phyloP scores from a whole-genome alignment of 2,888 invertebrate genomes.

The Orthonevra nobilis region DNA sequence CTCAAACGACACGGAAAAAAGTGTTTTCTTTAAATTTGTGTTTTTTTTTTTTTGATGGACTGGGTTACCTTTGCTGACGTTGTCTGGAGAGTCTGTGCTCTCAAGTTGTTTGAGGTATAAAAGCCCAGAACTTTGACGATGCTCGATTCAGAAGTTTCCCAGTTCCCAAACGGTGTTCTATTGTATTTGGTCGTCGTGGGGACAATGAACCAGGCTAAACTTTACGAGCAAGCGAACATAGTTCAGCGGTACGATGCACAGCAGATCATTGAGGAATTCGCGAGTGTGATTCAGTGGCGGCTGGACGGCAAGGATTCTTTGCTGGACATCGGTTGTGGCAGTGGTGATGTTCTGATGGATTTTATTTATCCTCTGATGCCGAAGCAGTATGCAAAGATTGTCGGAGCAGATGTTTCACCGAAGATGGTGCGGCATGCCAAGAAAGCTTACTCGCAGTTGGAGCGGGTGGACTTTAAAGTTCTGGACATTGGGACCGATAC shows the following conservation, averaged over 20 bases:
- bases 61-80: constrained; percentile 4
- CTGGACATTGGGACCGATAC: constrained; percentile 82
- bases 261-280: constrained; percentile 84
- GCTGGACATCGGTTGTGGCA: constrained; percentile 88
- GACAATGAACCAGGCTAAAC: constrained; percentile 83
- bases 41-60: constrained; percentile 1
- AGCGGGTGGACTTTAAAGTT: constrained; percentile 78
- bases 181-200: neutral
- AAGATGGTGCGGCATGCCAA: constrained; percentile 86
- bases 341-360: constrained; percentile 86
- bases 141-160: constrained; percentile 39
- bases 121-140: constrained; percentile 41
- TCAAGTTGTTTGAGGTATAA: constrained; percentile 38
- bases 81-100: constrained; percentile 5
- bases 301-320: constrained; percentile 81
- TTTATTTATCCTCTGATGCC: constrained; percentile 84
- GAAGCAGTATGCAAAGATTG: constrained; percentile 80
- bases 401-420: constrained; percentile 86
- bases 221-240: constrained; percentile 85
- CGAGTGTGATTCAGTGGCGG: constrained; percentile 82
- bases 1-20: neutral
- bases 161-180: constrained; percentile 25
- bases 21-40: neutral
- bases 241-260: constrained; percentile 86
- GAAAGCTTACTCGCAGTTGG: constrained; percentile 80